These are phyloP conservation scores for Apaloderma vittatum DNA, from an alignment of 2,113 vertebrate genomes.

Conservation along the genomic window DNA sequence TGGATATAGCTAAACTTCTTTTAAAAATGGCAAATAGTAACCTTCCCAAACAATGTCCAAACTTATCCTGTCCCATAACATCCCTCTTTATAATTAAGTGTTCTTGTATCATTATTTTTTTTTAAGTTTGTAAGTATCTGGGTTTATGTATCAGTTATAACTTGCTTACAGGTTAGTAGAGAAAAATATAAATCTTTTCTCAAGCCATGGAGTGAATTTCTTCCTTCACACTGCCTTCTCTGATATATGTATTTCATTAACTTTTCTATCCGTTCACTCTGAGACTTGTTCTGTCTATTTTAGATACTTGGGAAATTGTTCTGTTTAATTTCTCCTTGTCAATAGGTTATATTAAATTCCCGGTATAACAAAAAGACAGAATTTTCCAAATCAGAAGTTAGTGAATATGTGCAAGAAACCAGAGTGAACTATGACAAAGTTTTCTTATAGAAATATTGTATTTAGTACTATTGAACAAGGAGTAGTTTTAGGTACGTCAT, in stretches of 20 bases:
- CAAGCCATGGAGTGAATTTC: neutral
- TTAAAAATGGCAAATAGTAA: neutral
- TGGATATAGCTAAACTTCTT: neutral
- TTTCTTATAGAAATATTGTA: neutral
- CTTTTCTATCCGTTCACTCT: conserved; percentile 29
- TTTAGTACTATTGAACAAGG: neutral
- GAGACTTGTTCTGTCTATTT: conserved; percentile 29
- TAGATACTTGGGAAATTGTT: conserved; percentile 36
- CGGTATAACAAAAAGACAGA: conserved; percentile 4
- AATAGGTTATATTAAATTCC: conserved; percentile 57
- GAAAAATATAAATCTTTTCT: neutral
- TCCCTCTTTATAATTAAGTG: neutral
- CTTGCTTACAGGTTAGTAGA: neutral
- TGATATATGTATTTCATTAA: conserved; percentile 22
- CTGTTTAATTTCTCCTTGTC: conserved; percentile 57
- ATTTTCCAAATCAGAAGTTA: neutral
- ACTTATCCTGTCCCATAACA: neutral
- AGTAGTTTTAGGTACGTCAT: neutral
- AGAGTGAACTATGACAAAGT: neutral
- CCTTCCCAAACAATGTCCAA: neutral
- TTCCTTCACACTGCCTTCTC: neutral
- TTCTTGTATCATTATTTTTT: neutral
- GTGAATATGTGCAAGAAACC: neutral
- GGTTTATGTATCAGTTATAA: neutral
- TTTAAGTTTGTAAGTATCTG: neutral